Conservation (phyloP, 2,888 invertebrate genomes). For the Drosophila villosipedis region DNA sequence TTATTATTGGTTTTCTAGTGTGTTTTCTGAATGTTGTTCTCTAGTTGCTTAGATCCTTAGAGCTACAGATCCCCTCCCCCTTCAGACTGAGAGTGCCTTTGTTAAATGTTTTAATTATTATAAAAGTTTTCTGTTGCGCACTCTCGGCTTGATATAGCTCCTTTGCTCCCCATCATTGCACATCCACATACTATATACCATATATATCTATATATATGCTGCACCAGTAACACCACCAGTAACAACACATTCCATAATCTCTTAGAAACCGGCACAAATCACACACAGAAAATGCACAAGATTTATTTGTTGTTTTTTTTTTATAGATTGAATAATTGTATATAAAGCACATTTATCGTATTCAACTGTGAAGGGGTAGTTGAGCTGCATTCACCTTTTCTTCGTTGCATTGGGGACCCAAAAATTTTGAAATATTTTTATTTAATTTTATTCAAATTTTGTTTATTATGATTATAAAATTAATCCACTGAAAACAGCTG, state of each 20-base stretch:
- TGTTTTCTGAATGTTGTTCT: constrained; percentile 50
- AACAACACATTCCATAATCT: constrained; percentile 29
- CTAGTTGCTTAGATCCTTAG: constrained; percentile 28
- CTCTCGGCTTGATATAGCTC: constrained; percentile 10
- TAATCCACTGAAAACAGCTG: background rate
- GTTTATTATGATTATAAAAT: background rate
- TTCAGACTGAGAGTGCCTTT: constrained; percentile 2
- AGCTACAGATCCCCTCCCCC: background rate
- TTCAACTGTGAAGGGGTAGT: background rate
- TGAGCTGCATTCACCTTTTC: background rate
- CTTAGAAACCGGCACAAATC: constrained; percentile 47
- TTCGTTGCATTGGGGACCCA: background rate
- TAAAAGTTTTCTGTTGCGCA: constrained; percentile 3
- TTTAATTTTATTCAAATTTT: background rate
- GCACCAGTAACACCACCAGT: constrained; percentile 30
- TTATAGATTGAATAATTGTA: constrained; percentile 17
- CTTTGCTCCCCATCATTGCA: constrained; percentile 16
- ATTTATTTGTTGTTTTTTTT: background rate
- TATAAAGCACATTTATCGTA: constrained; percentile 7
- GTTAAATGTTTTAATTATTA: background rate
- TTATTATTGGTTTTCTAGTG: constrained; percentile 23
- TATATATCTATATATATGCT: constrained; percentile 4
- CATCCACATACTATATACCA: constrained; percentile 8
- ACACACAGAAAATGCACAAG: constrained; percentile 52
- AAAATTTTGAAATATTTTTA: accelerated